phyloP scores from a whole-genome alignment of 2,888 invertebrate genomes.

The Epinotia nisella region DNA sequence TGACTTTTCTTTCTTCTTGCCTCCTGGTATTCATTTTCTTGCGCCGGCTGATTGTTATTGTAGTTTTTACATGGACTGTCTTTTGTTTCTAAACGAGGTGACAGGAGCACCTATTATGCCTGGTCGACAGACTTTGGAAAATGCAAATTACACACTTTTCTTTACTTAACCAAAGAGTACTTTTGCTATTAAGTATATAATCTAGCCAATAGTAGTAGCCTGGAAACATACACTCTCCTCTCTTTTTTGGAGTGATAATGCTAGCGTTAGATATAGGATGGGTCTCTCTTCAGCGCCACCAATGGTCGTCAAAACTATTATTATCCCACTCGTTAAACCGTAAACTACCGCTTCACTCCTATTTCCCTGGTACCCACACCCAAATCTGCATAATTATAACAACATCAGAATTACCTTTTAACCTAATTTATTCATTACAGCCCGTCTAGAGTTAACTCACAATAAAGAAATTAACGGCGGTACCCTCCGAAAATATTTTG shows the following conservation, averaged over 20 bases:
- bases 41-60: slow-evolving; percentile 24
- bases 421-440: slow-evolving; percentile 48
- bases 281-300: not conserved
- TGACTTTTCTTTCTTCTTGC: slow-evolving; percentile 45
- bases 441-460: slow-evolving; percentile 74
- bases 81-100: slow-evolving; percentile 33
- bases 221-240: not conserved
- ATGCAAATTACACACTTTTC: slow-evolving; percentile 11
- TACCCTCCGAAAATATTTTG: slow-evolving; percentile 78
- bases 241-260: not conserved
- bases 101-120: slow-evolving; percentile 4
- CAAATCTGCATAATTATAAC: slow-evolving; percentile 53
- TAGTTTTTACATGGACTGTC: slow-evolving; percentile 8
- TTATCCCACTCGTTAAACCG: slow-evolving; percentile 16
- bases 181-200: not conserved
- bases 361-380: slow-evolving; percentile 26
- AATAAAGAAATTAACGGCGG: slow-evolving; percentile 75
- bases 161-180: not conserved
- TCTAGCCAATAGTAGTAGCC: not conserved
- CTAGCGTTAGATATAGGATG: not conserved
- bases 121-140: not conserved
- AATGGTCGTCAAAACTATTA: not conserved
- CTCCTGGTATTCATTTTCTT: slow-evolving; percentile 25
- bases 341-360: slow-evolving; percentile 20
- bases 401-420: slow-evolving; percentile 41